Conservation (phyloP, 1,140 invertebrate genomes). For the Drosophila obscura region DNA sequence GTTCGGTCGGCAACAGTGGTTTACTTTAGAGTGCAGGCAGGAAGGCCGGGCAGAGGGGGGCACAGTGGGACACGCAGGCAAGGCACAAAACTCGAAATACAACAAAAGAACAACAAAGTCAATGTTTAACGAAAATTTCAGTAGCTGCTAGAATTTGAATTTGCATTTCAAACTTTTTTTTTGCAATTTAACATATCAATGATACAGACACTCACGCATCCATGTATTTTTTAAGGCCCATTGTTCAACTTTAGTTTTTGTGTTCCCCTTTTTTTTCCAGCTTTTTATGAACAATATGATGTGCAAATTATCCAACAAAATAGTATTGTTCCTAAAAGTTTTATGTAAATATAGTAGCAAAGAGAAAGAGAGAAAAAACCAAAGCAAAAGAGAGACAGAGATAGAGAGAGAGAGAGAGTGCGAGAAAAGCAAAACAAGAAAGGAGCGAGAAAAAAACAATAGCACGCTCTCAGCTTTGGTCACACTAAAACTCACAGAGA, state of each 20-base stretch:
- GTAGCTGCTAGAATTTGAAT: slow-evolving; percentile 53
- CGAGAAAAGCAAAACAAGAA: slow-evolving; percentile 31
- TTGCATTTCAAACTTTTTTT: slow-evolving; percentile 42
- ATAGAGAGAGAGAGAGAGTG: slow-evolving; percentile 4
- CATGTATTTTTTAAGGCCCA: slow-evolving; percentile 22
- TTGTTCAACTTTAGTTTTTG: slow-evolving; percentile 22
- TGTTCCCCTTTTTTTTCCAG: slow-evolving; percentile 20
- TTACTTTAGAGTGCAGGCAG: not conserved
- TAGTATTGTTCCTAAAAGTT: slow-evolving; percentile 60
- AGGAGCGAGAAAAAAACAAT: slow-evolving; percentile 11
- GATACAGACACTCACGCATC: slow-evolving; percentile 28
- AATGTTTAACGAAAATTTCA: slow-evolving; percentile 40
- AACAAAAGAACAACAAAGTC: slow-evolving; percentile 18
- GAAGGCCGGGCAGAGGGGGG: too few relatives aligned
- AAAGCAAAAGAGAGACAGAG: slow-evolving; percentile 15
- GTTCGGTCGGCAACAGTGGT: slow-evolving; percentile 34
- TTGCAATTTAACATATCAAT: slow-evolving; percentile 51
- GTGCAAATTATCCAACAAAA: slow-evolving; percentile 57
- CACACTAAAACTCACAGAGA: slow-evolving; percentile 58
- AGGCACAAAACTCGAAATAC: too few relatives aligned
- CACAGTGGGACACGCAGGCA: too few relatives aligned
- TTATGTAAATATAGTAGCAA: slow-evolving; percentile 47
- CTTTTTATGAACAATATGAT: slow-evolving; percentile 61
- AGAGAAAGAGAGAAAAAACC: slow-evolving; percentile 13
- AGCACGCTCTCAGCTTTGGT: slow-evolving; percentile 70